Percentiles rank a stretch among this genome's conserved stretches.
phyloP scores from a whole-genome alignment of 2,113 vertebrate species.

The crab-eating macaque (Macaca fascicularis) region T2T-MFA8v1.1 NC_088375.1:138189501-138190000 shows the following conservation, averaged over 20 bases:
- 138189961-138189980: slow-evolving; percentile 63
- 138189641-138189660: background rate
- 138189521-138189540: background rate
- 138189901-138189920: background rate
- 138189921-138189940: background rate
- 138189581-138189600: slow-evolving; percentile 32
- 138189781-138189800: slow-evolving; percentile 77
- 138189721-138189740: background rate
- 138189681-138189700: background rate
- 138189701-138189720: background rate
- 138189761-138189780: slow-evolving; percentile 67
- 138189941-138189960: slow-evolving; percentile 41
- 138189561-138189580: background rate
- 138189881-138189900: slow-evolving; percentile 44
- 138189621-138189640: slow-evolving; percentile 59
- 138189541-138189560: background rate
- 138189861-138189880: slow-evolving; percentile 50
- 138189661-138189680: background rate
- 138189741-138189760: slow-evolving; percentile 62
- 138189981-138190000: slow-evolving; percentile 59
- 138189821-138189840: slow-evolving; percentile 76
- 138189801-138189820: slow-evolving; percentile 80
- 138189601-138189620: background rate
- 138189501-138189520: background rate
- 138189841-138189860: slow-evolving; percentile 72